Base-by-base conservation (phyloP, 2,888 invertebrate species). In the Acheta domesticus region DNA sequence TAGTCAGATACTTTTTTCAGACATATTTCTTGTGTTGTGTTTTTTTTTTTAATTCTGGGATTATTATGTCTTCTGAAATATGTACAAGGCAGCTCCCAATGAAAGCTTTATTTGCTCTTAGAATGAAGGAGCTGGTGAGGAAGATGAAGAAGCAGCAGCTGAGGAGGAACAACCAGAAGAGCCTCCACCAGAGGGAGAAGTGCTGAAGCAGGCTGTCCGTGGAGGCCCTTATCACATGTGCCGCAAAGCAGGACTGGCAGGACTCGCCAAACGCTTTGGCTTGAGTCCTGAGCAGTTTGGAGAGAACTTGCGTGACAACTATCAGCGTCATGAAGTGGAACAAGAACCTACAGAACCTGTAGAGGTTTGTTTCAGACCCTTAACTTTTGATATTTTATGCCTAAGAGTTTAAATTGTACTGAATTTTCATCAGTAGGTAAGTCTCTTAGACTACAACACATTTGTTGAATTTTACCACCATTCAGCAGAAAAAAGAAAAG, bases 291-390 rank as follows among this genome's bases (percentile, higher is more conserved):
- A 97, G 85, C 94, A 98, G 87, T 98, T 97, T 86, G 97, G 97
- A 0, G 98, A 98, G 88, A 99, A 99, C 88, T 89, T 99, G 12
- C 91, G 97, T 1, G 98, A 98, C 85, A 96, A 97, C 86, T 98
- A 98, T 86, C 96, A 96, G 86, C 89, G 96, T 19, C 95, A 97
- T 86, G 98, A 98, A 85, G 96, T 98, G 1, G 97, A 97, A 78
- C 98, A 98, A 86, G 95, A 95, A 83, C 91, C 93, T 0, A 90
- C 92, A n/a, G 93, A 96, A 83, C 97, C 97, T 0, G 84, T 90
- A 0, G 94, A 95, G 83, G 89, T 62, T 5, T 19, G 62, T 62
- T 11, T 62, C 36, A 36, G 36, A 36, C 36, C 36, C 5, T 95
- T 21, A 97, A 97, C 1, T 92, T 91, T 36, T 36, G 36, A 36